Evolutionary conservation across 2,888 invertebrate genomes (phyloP).

Genomic region (Galeruca laticollis): DNA sequence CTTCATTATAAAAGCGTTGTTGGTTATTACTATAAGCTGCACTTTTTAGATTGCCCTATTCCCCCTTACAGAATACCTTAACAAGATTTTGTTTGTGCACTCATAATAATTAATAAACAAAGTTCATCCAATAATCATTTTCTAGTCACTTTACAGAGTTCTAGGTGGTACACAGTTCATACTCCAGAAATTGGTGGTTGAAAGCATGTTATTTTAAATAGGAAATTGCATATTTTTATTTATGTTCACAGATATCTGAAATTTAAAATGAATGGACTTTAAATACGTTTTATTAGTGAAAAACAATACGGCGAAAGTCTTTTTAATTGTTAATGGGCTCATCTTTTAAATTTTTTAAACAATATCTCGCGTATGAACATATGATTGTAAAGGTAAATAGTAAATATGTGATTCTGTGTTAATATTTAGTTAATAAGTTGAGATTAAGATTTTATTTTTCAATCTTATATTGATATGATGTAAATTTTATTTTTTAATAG

Average conservation of each 20-base stretch:
- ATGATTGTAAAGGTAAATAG: conserved; percentile 20
- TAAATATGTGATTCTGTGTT: conserved; percentile 25
- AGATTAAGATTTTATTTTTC: conserved; percentile 7
- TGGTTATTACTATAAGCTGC: too few species aligned
- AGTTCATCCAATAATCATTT: too few species aligned
- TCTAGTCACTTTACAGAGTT: too few species aligned
- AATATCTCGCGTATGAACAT: conserved; percentile 4
- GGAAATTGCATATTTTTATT: background rate
- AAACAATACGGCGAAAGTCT: background rate
- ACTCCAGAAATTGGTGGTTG: background rate
- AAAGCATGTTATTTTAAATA: background rate
- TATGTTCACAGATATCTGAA: background rate
- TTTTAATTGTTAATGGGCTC: conserved; percentile 1
- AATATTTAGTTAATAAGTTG: conserved; percentile 17
- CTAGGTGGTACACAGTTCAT: too few species aligned
- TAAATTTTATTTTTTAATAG: too few species aligned
- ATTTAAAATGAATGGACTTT: background rate
- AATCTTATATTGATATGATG: background rate
- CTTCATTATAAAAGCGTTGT: too few species aligned
- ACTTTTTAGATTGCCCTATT: too few species aligned
- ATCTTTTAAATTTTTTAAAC: conserved; percentile 3
- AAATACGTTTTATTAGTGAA: background rate
- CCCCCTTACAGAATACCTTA: too few species aligned
- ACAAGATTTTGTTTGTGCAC: too few species aligned
- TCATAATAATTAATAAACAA: too few species aligned